Evolutionary conservation across 1,140 invertebrate genomes (phyloP), one percentile per base, ranked within the genome.

Genomic region (Orchestia grillus): DNA sequence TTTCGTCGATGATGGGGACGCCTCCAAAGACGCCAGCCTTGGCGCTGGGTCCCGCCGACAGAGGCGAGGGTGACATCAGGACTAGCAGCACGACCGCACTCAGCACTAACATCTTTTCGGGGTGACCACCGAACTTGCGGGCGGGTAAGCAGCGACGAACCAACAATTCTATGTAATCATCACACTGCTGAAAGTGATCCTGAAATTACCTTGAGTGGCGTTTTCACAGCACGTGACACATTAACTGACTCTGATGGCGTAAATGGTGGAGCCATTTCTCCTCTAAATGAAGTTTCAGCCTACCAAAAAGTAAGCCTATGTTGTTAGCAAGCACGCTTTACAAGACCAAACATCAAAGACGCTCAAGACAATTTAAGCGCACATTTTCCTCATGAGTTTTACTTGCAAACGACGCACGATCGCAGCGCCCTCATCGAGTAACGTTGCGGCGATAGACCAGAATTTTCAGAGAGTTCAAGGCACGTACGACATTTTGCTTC

Each of bases 1-100:
- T 94, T 45, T 94, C 92, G 44, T 94, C 92, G 44, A 94, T 94
- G 43, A 94, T 94, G 44, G 92, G 92, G 11, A 94, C 92, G 0
- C 92, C 92, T 40, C 92, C 92, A 47, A 94, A 94, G 92, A 94
- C 92, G 36, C 92, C 92, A 3, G 92, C 43, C 43, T 94, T 45
- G 92, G 92, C 44, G 44, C 44, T 40, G 92, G 92, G 92, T 6
- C 44, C 6, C 43, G 92, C 43, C 1, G 44, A 19, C 92, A 94
- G 44, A 8, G 44, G 44, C 36, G 92, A 45, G 0, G 92, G 40
- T 6, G 40, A 47, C 92, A 19, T 15, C 44, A 94, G 44, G 6
- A 94, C 92, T 16, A 94, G 16, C 92, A 47, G 8, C 44, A 45
- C 92, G 41, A 44, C 40, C 44, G 44, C 92, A 4, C n/a, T 44